A percentile compares a stretch with the other conserved stretches of the same genome.
Evolutionary conservation across 2,113 vertebrate species (phyloP).

Genomic region (Ceratotherium simum): DNA sequence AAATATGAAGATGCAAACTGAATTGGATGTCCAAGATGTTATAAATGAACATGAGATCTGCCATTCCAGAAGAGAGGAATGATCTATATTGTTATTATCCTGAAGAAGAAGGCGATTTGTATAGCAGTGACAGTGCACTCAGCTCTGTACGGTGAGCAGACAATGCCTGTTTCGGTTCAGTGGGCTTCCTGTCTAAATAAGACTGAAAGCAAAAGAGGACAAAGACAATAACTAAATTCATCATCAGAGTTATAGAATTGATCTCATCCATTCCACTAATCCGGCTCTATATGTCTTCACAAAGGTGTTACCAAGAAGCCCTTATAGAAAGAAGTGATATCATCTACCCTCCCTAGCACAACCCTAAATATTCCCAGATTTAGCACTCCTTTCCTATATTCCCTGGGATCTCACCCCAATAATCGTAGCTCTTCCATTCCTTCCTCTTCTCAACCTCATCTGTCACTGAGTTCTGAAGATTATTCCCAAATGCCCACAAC

Average conservation of each 20-base stretch:
- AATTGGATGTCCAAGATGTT: constrained; percentile 79
- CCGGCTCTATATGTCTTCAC: not conserved
- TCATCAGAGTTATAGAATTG: constrained; percentile 57
- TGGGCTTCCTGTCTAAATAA: constrained; percentile 78
- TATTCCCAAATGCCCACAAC: not conserved
- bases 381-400: not conserved
- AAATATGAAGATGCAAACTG: constrained; percentile 74
- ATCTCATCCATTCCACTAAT: constrained; percentile 48
- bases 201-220: constrained; percentile 56
- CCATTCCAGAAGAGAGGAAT: constrained; percentile 59
- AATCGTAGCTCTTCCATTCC: not conserved
- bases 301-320: not conserved
- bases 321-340: not conserved
- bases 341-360: not conserved
- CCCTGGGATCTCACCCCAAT: not conserved
- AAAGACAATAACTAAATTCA: constrained; percentile 69
- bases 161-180: constrained; percentile 69
- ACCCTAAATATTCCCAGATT: not conserved
- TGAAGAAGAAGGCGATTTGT: constrained; percentile 68
- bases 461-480: constrained; percentile 1
- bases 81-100: constrained; percentile 80
- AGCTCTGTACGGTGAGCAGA: constrained; percentile 44
- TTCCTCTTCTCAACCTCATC: not conserved
- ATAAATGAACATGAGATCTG: constrained; percentile 76
- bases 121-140: constrained; percentile 61